Conservation (phyloP, 2,888 invertebrate species). For the Norana najaformis region DNA sequence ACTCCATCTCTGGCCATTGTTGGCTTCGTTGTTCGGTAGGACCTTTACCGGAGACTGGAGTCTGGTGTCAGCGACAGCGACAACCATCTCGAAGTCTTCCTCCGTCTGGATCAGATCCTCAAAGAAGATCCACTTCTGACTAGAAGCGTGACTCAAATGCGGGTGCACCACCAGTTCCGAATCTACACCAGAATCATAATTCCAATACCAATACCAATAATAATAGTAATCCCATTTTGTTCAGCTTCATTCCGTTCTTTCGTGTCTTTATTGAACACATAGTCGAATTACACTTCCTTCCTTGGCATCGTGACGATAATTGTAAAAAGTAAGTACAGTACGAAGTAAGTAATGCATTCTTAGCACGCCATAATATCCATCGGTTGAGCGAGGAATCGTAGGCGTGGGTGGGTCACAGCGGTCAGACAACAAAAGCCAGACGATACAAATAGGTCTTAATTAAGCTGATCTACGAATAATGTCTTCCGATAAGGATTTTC, state of each 20-base stretch:
- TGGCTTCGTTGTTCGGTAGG: not conserved
- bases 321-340: too few species aligned
- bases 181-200: constrained; percentile 16
- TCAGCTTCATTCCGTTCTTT: not conserved
- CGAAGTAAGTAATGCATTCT: too few species aligned
- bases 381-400: too few species aligned
- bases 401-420: too few species aligned
- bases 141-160: constrained; percentile 10
- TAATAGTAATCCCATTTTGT: not conserved
- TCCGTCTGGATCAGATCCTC: constrained; percentile 26
- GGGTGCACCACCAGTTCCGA: constrained; percentile 29
- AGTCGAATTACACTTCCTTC: too few species aligned
- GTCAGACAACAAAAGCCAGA: too few species aligned
- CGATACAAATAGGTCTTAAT: too few species aligned
- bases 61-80: constrained; percentile 16
- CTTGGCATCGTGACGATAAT: too few species aligned
- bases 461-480: too few species aligned
- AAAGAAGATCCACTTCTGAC: constrained; percentile 34
- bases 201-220: not conserved
- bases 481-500: too few species aligned
- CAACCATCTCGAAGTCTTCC: constrained; percentile 32
- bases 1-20: constrained; percentile 30
- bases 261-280: too few species aligned
- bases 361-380: too few species aligned
- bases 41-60: not conserved